These are phyloP conservation scores for Drosophila flavopinicola DNA, from an alignment of 2,888 invertebrate genomes.

Conservation along the genomic window DNA sequence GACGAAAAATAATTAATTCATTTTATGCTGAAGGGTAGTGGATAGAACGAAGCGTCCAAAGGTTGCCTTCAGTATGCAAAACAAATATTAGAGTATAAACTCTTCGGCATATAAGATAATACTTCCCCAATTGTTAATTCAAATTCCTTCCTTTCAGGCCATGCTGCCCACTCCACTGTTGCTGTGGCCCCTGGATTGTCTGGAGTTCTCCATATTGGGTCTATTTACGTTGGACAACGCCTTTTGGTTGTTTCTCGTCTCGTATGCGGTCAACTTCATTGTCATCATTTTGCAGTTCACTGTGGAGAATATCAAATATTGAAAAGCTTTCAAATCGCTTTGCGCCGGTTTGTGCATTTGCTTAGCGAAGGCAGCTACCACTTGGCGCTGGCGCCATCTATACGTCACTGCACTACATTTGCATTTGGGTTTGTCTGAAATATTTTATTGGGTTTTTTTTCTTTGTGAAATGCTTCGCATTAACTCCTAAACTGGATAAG, in stretches of 20 bases:
- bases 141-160: conserved; percentile 47
- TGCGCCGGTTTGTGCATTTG: neutral
- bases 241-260: conserved; percentile 77
- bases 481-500: conserved; percentile 70
- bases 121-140: too few species aligned
- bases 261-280: conserved; percentile 79
- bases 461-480: conserved; percentile 15
- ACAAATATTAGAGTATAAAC: too few species aligned
- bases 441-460: conserved; percentile 16
- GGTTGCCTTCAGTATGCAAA: too few species aligned
- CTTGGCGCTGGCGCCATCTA: conserved; percentile 25
- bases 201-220: conserved; percentile 70
- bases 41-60: too few species aligned
- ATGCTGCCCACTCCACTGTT: conserved; percentile 42
- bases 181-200: conserved; percentile 52
- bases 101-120: too few species aligned
- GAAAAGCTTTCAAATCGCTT: conserved; percentile 2
- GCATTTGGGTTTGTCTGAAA: conserved; percentile 9
- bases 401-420: neutral
- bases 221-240: conserved; percentile 73
- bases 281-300: conserved; percentile 79
- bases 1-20: too few species aligned
- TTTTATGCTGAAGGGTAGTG: too few species aligned
- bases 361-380: conserved; percentile 28
- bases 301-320: conserved; percentile 46